Evolutionary conservation across 2,888 invertebrate genomes (phyloP), one percentile per base, ranked within the genome.

Genomic region (Carabus problematicus): DNA sequence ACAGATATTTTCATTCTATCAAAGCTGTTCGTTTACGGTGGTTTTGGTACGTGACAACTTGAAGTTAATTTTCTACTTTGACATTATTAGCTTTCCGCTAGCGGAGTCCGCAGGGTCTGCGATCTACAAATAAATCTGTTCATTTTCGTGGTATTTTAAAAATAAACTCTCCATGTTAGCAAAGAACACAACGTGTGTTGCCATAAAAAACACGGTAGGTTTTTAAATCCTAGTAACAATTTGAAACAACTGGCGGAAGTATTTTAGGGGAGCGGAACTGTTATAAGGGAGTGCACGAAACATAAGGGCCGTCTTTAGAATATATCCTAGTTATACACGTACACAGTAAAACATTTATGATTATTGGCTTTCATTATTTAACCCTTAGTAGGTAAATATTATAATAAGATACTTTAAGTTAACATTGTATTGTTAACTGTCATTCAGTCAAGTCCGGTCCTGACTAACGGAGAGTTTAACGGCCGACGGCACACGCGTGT

Each of bases 181-280:
- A 18, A 52, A 16, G 18, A 52, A 16, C 52, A 16, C 52, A 52
- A 56, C 29, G 47, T 47, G 29, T 69, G 43, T 56, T 45, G 40
- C 59, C 61, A 62, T 55, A 69, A 69, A 56, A 40, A 56, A 29
- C 14, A 16, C 19, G 19, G 12, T 4, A 7, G 8, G 49, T 69
- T 62, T 69, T 59, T 59, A 14, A 62, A 69, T 43, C 55, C 11
- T 16, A 47, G 61, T 43, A 68, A 68, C 66, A 66, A 66, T 66
- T 66, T 68, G 45, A 61, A 55, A 61, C 62, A 69, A 69, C 62
- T 69, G 69, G 62, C 69, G 69, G 69, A 69, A 69, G 69, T 62
- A 55, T 56, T 29, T 52, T 54, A 43, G 49, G 49, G 52, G 52
- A 39, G 9, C 16, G 52, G 19, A 52, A 18, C 3, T 16, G 52